These are phyloP conservation scores for Gasterosteus nipponicus DNA, from an alignment of 2,113 vertebrate genomes.

Conservation along the genomic window DNA sequence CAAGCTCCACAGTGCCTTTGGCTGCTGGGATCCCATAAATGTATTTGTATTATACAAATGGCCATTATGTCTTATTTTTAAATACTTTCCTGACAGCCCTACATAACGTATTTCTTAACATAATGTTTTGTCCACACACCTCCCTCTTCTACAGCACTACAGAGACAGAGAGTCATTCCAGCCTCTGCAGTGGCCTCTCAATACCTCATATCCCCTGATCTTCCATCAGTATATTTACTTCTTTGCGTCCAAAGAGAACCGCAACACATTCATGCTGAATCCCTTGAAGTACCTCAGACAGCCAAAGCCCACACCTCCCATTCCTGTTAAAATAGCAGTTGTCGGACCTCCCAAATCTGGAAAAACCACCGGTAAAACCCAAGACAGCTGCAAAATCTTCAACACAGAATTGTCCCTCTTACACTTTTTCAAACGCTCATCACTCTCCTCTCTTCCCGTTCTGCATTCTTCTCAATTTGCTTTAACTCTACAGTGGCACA, in stretches of 20 bases:
- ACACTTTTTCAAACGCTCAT: not conserved
- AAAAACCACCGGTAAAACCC: slow-evolving; percentile 88
- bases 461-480: not conserved
- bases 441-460: not conserved
- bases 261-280: slow-evolving; percentile 87
- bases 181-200: slow-evolving; percentile 78
- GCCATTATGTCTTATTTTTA: not conserved
- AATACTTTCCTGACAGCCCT: not conserved
- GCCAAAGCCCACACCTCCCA: slow-evolving; percentile 81
- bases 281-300: slow-evolving; percentile 93
- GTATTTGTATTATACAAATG: slow-evolving; percentile 68
- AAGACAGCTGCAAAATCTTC: not conserved
- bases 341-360: slow-evolving; percentile 94
- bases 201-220: slow-evolving; percentile 82
- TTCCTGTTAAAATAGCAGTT: slow-evolving; percentile 88
- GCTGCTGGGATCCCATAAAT: slow-evolving; percentile 90
- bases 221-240: slow-evolving; percentile 93
- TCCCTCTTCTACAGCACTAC: slow-evolving; percentile 74
- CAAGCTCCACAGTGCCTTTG: slow-evolving; percentile 88
- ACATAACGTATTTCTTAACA: not conserved
- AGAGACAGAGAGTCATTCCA: slow-evolving; percentile 87
- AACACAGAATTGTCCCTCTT: not conserved
- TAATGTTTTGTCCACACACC: not conserved
- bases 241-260: slow-evolving; percentile 89
- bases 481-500: slow-evolving; percentile 82